A percentile compares a stretch with the other conserved stretches of the same genome.
phyloP scores from a whole-genome alignment of 1,140 invertebrate genomes.

The Lepidostoma basale region DNA sequence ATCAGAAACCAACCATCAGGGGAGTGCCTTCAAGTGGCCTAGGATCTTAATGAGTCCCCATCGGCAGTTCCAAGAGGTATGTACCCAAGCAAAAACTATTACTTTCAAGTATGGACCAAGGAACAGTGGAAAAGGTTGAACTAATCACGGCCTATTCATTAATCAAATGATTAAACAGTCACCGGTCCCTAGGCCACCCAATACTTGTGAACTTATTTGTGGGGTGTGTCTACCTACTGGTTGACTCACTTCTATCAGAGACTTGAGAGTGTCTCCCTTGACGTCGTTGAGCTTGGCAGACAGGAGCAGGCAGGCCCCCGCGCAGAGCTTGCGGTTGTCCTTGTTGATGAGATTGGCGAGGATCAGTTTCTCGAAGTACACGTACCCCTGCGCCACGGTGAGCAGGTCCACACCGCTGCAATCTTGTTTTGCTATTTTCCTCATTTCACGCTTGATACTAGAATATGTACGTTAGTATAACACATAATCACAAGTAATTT shows the following conservation, averaged over 20 bases:
- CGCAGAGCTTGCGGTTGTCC: constrained; percentile 92
- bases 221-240: too few species aligned
- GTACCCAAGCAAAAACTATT: too few species aligned
- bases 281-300: constrained; percentile 97
- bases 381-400: constrained; percentile 94
- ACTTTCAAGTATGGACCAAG: too few species aligned
- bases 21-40: too few species aligned
- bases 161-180: too few species aligned
- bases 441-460: constrained; percentile 94
- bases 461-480: background rate
- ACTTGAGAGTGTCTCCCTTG: constrained; percentile 85
- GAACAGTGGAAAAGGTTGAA: too few species aligned
- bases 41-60: too few species aligned
- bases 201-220: too few species aligned
- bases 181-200: too few species aligned
- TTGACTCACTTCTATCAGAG: constrained; percentile 80
- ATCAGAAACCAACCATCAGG: too few species aligned
- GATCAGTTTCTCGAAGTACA: constrained; percentile 97
- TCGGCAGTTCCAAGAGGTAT: too few species aligned
- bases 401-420: constrained; percentile 82
- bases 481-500: background rate
- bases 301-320: constrained; percentile 90
- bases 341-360: constrained; percentile 92
- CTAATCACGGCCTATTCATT: too few species aligned
- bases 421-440: constrained; percentile 89